These are phyloP conservation scores for Mesorhabditis belari DNA, from an alignment of 2,888 invertebrate genomes.

Conservation along the genomic window DNA sequence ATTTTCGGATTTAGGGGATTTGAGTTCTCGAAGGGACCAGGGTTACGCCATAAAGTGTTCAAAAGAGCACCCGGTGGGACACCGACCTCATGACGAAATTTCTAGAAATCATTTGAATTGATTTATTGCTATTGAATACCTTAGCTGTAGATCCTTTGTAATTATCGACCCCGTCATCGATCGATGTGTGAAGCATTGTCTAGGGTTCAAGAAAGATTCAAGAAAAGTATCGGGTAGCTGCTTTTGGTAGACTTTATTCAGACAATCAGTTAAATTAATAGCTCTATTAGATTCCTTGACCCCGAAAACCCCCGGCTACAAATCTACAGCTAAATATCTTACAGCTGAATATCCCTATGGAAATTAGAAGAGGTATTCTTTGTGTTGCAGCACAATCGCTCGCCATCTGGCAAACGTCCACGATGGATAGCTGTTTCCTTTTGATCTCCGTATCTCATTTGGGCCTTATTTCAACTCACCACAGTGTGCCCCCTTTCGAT, in stretches of 20 bases:
- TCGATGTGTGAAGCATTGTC: not conserved
- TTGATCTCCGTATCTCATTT: constrained; percentile 1
- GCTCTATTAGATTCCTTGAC: too few relatives aligned
- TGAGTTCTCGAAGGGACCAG: constrained; percentile 42
- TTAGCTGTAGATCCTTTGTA: not conserved
- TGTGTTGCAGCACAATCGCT: too few relatives aligned
- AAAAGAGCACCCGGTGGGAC: constrained; percentile 19
- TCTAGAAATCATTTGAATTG: not conserved
- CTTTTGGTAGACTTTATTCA: too few relatives aligned
- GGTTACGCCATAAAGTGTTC: constrained; percentile 42
- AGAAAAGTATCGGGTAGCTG: too few relatives aligned
- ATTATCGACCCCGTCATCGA: not conserved
- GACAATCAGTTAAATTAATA: too few relatives aligned
- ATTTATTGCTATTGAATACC: not conserved
- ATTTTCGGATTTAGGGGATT: constrained; percentile 43
- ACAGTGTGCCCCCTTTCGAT: constrained; percentile 31
- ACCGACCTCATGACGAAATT: constrained; percentile 22
- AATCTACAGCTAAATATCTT: too few relatives aligned
- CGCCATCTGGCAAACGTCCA: too few relatives aligned
- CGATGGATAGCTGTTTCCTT: not conserved
- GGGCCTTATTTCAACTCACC: constrained; percentile 28
- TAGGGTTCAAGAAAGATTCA: too few relatives aligned
- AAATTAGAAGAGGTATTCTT: too few relatives aligned
- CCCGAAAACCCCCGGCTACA: too few relatives aligned
- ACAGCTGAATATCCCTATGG: too few relatives aligned